These are phyloP conservation scores for Pammene fasciana DNA, from an alignment of 2,888 invertebrate species.

Conservation along the genomic window DNA sequence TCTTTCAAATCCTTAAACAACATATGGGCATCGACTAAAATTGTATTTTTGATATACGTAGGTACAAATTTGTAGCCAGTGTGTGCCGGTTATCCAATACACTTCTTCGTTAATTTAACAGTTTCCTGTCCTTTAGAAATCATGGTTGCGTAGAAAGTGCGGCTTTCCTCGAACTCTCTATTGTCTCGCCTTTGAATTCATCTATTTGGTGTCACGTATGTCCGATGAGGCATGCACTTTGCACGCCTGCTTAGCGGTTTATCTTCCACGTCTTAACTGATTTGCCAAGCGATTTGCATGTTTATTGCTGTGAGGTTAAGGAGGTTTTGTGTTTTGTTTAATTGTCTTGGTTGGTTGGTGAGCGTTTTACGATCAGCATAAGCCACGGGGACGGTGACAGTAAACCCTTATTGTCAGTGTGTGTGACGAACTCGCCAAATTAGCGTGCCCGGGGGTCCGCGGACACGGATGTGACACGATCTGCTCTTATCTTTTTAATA, in stretches of 20 bases:
- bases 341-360: slow-evolving; percentile 38
- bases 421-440: slow-evolving; percentile 81
- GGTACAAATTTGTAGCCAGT: not conserved
- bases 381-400: slow-evolving; percentile 72
- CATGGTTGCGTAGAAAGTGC: slow-evolving; percentile 63
- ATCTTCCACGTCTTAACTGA: slow-evolving; percentile 10
- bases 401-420: slow-evolving; percentile 78
- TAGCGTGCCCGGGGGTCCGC: slow-evolving; percentile 69
- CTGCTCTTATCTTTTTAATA: slow-evolving; percentile 23
- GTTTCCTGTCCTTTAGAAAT: slow-evolving; percentile 41
- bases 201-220: slow-evolving; percentile 59
- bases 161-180: slow-evolving; percentile 65
- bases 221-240: slow-evolving; percentile 67
- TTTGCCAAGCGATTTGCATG: slow-evolving; percentile 38
- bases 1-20: no score
- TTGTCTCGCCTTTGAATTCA: slow-evolving; percentile 61
- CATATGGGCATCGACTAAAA: not conserved
- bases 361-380: slow-evolving; percentile 70
- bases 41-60: not conserved
- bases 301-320: slow-evolving; percentile 41
- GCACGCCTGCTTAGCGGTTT: slow-evolving; percentile 57
- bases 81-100: slow-evolving; percentile 1
- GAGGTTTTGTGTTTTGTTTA: slow-evolving; percentile 20
- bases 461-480: slow-evolving; percentile 50
- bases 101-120: slow-evolving; percentile 20